Evolutionary conservation across 2,888 invertebrate species (phyloP), one percentile per base, ranked within the genome.

Genomic region (Microdon myrmicae): DNA sequence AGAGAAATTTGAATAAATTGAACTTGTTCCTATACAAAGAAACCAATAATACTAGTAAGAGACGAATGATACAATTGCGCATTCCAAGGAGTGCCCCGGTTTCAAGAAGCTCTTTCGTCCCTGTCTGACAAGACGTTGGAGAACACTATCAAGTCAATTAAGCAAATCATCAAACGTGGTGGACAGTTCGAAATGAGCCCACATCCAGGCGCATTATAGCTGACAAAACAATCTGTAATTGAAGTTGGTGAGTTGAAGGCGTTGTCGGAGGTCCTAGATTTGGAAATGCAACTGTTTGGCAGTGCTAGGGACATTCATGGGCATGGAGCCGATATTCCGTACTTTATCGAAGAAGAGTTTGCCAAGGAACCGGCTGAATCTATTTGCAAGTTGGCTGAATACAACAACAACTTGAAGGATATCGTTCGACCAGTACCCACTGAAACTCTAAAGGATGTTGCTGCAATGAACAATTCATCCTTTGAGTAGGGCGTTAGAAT

Each of bases 291-390:
- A 67, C 78, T 92, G 68, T 88, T 90, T 0, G 79, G 82, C 3
- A 83, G 86, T 51, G 90, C 90, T 1, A 83, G 87, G 75, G 80
- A 81, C 68, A 85, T 92, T 67, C 91, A 92, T 76, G 79, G 81
- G 5, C 83, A 88, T 67, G 89, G 90, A 71, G 87, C 90, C 58
- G 88, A 87, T 82, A 81, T 90, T 67, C 85, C 88, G 9, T 88
- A 89, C 68, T 91, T 86, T 73, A 75, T 93, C 2, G 91, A 92
- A 70, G 89, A 91, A 68, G 84, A 89, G 69, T 91, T 90, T 80
- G 82, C 90, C 47, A 85, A 86, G 71, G 79, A 85, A 56, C 90
- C 92, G 41, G 81, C 89, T 0, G 83, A 86, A 35, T 82, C 79
- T 7, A 84, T 93, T 69, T 84, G 92, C 29, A 81, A 84, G 28